phyloP scores from a whole-genome alignment of 2,113 vertebrate genomes.

The Cavia porcellus region DNA sequence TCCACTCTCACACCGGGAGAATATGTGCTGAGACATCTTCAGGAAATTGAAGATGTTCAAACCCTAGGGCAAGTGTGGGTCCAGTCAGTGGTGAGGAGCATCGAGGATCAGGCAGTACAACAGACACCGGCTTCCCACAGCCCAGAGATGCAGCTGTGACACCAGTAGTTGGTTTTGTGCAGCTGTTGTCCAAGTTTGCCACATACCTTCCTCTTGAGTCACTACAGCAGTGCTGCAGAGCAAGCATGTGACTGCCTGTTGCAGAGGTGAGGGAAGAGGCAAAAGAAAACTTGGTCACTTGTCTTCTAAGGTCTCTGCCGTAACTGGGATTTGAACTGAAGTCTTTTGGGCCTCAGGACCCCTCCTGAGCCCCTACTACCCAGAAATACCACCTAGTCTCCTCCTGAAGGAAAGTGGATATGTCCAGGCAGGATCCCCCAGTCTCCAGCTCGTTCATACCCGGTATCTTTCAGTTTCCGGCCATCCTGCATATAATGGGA shows the following conservation, averaged over 20 bases:
- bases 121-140: background rate
- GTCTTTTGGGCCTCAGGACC: background rate
- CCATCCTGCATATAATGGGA: too few relatives aligned
- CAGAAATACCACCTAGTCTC: background rate
- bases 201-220: background rate
- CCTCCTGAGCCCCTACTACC: background rate
- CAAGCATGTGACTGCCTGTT: too few relatives aligned
- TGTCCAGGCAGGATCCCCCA: background rate
- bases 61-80: too few relatives aligned
- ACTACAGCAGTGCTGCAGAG: background rate
- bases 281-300: background rate
- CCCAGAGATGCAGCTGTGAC: background rate
- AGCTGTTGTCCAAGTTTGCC: rapidly evolving
- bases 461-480: background rate
- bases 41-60: background rate
- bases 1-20: background rate
- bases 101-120: rapidly evolving
- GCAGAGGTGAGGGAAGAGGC: background rate
- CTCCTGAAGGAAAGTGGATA: background rate
- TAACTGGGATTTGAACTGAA: background rate
- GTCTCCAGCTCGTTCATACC: background rate
- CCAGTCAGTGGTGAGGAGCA: background rate
- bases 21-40: background rate
- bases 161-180: background rate
- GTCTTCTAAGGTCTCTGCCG: background rate